Base-by-base conservation (phyloP, 1,140 invertebrate species). In the Phocides pigmalion region DNA sequence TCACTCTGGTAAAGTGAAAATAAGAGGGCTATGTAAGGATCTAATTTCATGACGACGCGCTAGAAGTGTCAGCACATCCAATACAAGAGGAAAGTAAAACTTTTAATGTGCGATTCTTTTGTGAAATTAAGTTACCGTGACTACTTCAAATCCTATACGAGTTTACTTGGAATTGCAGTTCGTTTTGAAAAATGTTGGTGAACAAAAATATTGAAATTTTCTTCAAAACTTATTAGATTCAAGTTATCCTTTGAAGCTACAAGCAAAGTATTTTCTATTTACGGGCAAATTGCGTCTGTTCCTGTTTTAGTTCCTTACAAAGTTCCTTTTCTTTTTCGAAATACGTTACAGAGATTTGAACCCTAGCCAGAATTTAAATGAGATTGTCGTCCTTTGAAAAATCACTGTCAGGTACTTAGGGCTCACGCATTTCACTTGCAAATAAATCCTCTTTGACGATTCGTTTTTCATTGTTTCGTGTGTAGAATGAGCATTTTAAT, bases 1-100 rank as follows among this genome's bases (percentile, higher is more conserved):
- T 77, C 76, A 70, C 74, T 74, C 64, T 75, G 62, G 72, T 58
- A 78, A 84, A 86, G 81, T 86, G 81, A 82, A 84, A 84, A 86
- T 84, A 86, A 79, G 76, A 77, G 67, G 68, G 70, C 68, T 77
- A 68, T 78, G 70, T 72, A 70, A 66, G 66, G 73, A 65, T 79
- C 72, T 82, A 81, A 85, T 83, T 85, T 81, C 66, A 75, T 70
- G 76, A 81, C 79, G 78, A 72, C 61, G 64, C 49, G 54, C 61
- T 58, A 56, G 56, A 67, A 70, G 69, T 72, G 76, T 81, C 75
- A 78, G 79, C 79, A 71, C 53, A 76, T 74, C 67, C 50, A 67
- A 64, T 72, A 75, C 69, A 66, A 71, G 70, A 67, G 4, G 68
- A 54, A 53, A 54, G 19, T 19, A 63, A 69, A 66, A 70, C 61